Percentiles rank a stretch among this genome's conserved stretches.
Evolutionary conservation across 1,140 invertebrate genomes (phyloP).

Genomic region (Theocolax elegans): DNA sequence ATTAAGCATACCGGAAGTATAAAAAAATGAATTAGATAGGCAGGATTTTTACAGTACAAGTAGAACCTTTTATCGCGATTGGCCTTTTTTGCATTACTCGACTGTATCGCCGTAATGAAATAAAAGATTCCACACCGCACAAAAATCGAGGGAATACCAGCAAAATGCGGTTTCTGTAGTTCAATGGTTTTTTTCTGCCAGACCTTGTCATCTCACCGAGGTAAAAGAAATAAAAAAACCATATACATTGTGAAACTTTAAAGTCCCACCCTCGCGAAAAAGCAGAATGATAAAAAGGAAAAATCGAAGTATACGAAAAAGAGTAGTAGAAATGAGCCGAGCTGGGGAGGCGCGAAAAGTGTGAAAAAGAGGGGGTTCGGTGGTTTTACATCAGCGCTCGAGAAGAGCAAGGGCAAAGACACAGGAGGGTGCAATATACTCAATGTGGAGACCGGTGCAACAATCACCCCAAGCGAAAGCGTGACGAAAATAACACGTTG

Average conservation of each 20-base stretch:
- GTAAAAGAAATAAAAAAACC: slow-evolving; percentile 7
- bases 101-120: not conserved
- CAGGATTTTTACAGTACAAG: no score
- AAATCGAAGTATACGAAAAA: not conserved
- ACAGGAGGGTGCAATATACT: no score
- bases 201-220: not conserved
- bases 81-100: not conserved
- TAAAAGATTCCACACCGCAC: slow-evolving; percentile 11
- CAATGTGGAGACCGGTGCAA: not conserved
- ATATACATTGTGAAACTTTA: not conserved
- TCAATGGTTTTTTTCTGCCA: not conserved
- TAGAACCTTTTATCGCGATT: no score
- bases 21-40: no score
- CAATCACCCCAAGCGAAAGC: not conserved
- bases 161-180: slow-evolving; percentile 6
- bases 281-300: not conserved
- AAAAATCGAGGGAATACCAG: not conserved
- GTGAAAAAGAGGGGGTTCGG: slow-evolving; percentile 1
- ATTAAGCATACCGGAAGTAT: no score
- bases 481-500: slow-evolving; percentile 47
- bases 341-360: no score
- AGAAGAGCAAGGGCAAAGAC: not conserved
- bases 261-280: not conserved
- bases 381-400: no score
- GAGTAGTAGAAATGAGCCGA: not conserved